Evolutionary conservation across 64 coral and sea anemone species (phyloP).

Genomic region (Dendrophyllia cribrosa): DNA sequence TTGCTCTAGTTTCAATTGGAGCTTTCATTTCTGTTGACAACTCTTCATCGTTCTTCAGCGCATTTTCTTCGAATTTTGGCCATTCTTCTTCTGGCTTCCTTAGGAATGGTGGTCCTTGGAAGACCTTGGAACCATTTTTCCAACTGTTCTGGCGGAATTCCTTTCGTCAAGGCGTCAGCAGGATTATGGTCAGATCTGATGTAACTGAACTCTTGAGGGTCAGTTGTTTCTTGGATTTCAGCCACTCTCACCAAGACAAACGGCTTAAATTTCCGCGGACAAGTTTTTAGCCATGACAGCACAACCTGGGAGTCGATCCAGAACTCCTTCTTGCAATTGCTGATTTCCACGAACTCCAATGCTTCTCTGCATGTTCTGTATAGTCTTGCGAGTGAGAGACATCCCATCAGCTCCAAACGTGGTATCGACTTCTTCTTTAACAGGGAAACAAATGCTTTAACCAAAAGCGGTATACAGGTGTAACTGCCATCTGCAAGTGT

Average conservation of each 20-base stretch:
- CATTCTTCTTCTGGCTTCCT: conserved; percentile 8
- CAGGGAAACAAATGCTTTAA: conserved; percentile 56
- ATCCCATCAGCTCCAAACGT: conserved; percentile 53
- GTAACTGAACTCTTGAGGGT: conserved; percentile 16
- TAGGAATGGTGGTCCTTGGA: conserved; percentile 41
- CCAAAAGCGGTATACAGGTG: conserved; percentile 25
- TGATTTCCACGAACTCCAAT: conserved; percentile 3
- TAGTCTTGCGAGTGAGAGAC: conserved; percentile 3
- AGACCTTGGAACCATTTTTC: conserved; percentile 21
- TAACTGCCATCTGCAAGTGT: conserved; percentile 30
- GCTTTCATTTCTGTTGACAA: background rate
- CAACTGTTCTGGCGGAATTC: conserved; percentile 7
- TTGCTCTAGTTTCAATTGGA: too few species aligned
- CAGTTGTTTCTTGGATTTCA: conserved; percentile 65
- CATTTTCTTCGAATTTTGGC: conserved; percentile 38
- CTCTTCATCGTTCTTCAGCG: background rate
- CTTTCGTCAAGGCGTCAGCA: conserved; percentile 59
- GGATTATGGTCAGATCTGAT: conserved; percentile 52
- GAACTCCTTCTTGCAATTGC: conserved; percentile 7
- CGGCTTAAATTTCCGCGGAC: conserved; percentile 37
- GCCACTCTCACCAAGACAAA: too few species aligned
- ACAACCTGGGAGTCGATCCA: conserved; percentile 49
- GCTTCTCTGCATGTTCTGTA: conserved; percentile 27
- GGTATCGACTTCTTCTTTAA: conserved; percentile 67
- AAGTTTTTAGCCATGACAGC: conserved; percentile 58